These are phyloP conservation scores for Prunella fulvescens DNA, from an alignment of 2,113 vertebrate genomes.

Conservation along the genomic window DNA sequence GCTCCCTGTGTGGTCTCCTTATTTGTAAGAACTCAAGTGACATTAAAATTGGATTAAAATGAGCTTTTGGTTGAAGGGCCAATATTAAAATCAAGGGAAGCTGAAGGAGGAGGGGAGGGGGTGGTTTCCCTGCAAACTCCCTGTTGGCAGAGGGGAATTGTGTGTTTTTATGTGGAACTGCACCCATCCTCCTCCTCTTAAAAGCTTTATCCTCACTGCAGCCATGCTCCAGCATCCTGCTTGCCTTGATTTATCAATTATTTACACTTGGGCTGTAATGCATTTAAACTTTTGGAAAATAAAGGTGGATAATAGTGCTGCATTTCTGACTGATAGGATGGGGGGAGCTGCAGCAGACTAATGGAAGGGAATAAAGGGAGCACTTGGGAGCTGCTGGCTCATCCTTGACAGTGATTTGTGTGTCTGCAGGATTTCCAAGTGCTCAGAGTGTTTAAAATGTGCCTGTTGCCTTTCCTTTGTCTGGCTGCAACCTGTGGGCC, in stretches of 20 bases:
- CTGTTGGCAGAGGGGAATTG: not conserved
- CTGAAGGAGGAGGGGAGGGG: not conserved
- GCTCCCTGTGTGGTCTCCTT: constrained; percentile 55
- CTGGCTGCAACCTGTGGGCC: not conserved
- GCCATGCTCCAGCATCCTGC: not conserved
- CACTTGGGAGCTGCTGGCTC: constrained; percentile 60
- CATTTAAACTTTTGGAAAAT: constrained; percentile 50
- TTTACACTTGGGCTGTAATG: constrained; percentile 57
- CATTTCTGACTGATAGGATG: constrained; percentile 54
- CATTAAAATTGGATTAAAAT: constrained; percentile 48
- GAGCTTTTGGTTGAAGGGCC: constrained; percentile 40
- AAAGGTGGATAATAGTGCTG: constrained; percentile 49
- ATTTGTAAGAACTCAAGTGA: constrained; percentile 45
- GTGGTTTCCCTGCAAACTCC: not conserved
- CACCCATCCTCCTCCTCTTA: not conserved
- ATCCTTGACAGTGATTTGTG: constrained; percentile 67
- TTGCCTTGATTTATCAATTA: constrained; percentile 52
- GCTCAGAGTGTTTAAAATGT: not conserved
- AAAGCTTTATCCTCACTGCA: constrained; percentile 24
- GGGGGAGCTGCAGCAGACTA: constrained; percentile 32
- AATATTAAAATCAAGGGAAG: constrained; percentile 17
- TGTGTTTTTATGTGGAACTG: not conserved
- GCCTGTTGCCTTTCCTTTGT: constrained; percentile 7
- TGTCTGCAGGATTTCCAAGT: constrained; percentile 54
- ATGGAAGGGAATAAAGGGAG: constrained; percentile 63